Base-by-base conservation (phyloP, 1,140 invertebrate genomes). In the Drosophila saltans region DNA sequence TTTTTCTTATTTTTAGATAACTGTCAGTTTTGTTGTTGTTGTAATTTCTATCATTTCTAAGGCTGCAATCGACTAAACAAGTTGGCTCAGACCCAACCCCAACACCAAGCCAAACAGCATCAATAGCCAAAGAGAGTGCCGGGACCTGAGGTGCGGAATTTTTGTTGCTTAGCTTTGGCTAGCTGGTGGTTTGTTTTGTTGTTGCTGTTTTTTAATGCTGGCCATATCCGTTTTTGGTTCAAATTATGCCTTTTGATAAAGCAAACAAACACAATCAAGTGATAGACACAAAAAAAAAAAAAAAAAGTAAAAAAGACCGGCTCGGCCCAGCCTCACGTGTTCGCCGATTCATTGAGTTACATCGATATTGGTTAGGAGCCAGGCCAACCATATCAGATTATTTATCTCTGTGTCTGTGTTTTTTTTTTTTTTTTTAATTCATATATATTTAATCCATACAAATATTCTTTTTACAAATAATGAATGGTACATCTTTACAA, bases 181-280 rank as follows among this genome's bases (percentile, higher is more conserved):
- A 58, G 36, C 64, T 72, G 36, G 41, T 60, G 8, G 45, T n/a
- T 41, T 45, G 63, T 66, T 41, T 66, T 33, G 2, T 30, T 30
- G 28, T 30, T 30, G 28, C 0, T 71, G 68, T 71, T 65, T 72
- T 70, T 89, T 84, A 79, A 64, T 75, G 80, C 75, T 78, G 75
- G 41, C 82, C 79, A 84, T 89, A 89, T 89, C 84, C 84, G 84
- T 89, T 89, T 89, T 90, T 89, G 78, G 75, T 71, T 84, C 84
- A 80, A 89, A 89, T 89, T 84, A 89, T 89, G 84, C 84, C 80
- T 84, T 75, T 80, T 77, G 84, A 84, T 89, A 79, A 81, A 67
- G 59, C 69, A 69, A 66, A 65, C 55, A 79, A 70, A 63, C 71
- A 63, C 65, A 78, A 45, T 7, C 71, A 76, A 66, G 43, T 62